These are phyloP conservation scores for Lepidocyrtoides sp. DNA, from an alignment of 2,888 invertebrate genomes.

Conservation along the genomic window DNA sequence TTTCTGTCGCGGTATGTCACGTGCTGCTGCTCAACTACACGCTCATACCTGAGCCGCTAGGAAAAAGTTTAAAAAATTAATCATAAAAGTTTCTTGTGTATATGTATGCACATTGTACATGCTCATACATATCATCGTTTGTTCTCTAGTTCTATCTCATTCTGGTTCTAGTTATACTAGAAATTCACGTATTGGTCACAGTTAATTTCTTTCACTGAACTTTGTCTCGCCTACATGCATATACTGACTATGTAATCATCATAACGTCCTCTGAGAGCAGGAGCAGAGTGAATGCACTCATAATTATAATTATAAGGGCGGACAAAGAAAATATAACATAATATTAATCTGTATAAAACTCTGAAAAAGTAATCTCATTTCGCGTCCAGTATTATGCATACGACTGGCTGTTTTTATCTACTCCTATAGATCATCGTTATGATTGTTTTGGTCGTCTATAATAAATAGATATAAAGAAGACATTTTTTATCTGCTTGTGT, in stretches of 20 bases:
- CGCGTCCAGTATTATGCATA: background rate
- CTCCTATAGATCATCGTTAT: background rate
- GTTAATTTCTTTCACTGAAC: background rate
- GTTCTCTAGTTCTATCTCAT: background rate
- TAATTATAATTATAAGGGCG: background rate
- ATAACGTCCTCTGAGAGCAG: too few species aligned
- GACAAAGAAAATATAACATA: too few species aligned
- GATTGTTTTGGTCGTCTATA: background rate
- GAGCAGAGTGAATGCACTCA: too few species aligned
- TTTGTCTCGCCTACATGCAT: background rate
- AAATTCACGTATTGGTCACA: background rate
- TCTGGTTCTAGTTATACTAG: background rate
- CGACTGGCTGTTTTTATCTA: too few species aligned
- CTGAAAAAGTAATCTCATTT: too few species aligned
- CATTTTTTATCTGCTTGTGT: background rate
- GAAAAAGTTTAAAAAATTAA: conserved; percentile 48
- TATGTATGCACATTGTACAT: too few species aligned
- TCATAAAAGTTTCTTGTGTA: conserved; percentile 53
- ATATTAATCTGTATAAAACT: too few species aligned
- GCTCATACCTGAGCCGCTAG: conserved; percentile 14
- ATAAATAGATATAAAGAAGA: background rate
- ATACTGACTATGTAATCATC: too few species aligned
- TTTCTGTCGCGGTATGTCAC: too few species aligned
- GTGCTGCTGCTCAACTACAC: too few species aligned
- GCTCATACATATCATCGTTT: background rate